A percentile compares a stretch with the other conserved stretches of the same genome.
phyloP scores from a whole-genome alignment of 2,888 invertebrate species.

The Poecilobothrus nobilitatus region DNA sequence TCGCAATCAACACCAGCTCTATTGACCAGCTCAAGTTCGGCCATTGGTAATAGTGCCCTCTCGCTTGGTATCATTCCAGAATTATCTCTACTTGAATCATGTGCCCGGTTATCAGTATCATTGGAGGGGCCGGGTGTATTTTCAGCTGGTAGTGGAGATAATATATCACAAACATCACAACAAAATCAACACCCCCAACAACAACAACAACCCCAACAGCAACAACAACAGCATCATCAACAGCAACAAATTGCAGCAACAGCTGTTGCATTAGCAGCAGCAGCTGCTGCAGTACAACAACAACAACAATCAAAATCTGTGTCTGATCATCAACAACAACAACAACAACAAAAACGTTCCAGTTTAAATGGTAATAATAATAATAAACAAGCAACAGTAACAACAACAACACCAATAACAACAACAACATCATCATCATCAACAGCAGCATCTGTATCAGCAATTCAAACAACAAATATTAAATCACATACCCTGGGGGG shows the following conservation, averaged over 20 bases:
- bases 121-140: slow-evolving; percentile 73
- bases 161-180: slow-evolving; percentile 19
- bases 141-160: slow-evolving; percentile 37
- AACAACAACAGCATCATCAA: slow-evolving; percentile 15
- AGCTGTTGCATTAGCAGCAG: slow-evolving; percentile 34
- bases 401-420: neutral
- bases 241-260: slow-evolving; percentile 14
- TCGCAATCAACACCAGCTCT: slow-evolving; percentile 82
- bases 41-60: slow-evolving; percentile 49
- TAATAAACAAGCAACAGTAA: neutral
- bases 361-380: slow-evolving; percentile 5
- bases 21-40: slow-evolving; percentile 59
- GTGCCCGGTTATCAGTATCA: slow-evolving; percentile 78
- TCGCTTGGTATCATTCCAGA: slow-evolving; percentile 78
- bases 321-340: neutral
- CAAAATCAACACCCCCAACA: slow-evolving; percentile 18
- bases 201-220: slow-evolving; percentile 14
- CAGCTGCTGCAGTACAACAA: slow-evolving; percentile 31
- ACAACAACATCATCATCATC: neutral
- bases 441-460: neutral
- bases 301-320: neutral
- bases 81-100: slow-evolving; percentile 76
- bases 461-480: neutral
- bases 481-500: neutral
- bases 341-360: neutral